Evolutionary conservation across 2,797 vertebrate species (phyloP).

Genomic region (Lophotriccus pileatus): DNA sequence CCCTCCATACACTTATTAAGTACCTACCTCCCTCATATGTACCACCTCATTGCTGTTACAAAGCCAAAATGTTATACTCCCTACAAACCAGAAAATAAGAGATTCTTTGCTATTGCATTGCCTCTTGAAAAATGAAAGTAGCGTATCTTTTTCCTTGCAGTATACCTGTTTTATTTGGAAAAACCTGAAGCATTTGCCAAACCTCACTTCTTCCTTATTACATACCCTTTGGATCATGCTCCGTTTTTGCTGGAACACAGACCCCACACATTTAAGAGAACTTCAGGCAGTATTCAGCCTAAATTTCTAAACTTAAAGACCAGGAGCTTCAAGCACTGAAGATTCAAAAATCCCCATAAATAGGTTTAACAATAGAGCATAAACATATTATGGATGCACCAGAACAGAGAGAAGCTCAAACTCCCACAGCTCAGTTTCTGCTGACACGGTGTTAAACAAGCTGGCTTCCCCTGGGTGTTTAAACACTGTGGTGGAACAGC

Average conservation of each 20-base stretch:
- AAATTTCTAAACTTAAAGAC: background rate
- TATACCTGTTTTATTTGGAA: background rate
- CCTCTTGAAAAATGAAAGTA: background rate
- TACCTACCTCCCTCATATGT: background rate
- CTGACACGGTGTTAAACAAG: background rate
- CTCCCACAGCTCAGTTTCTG: background rate
- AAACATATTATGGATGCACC: background rate
- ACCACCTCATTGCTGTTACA: background rate
- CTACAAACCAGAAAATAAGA: background rate
- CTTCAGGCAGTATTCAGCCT: background rate
- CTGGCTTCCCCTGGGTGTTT: background rate
- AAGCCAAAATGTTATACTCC: background rate
- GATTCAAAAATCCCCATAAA: background rate
- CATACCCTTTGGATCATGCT: background rate
- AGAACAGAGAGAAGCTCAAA: background rate
- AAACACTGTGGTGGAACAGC: background rate
- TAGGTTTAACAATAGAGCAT: background rate
- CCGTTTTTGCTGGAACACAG: background rate
- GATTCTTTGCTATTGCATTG: background rate
- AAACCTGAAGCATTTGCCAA: background rate
- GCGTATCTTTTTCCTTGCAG: background rate
- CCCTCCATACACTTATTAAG: background rate
- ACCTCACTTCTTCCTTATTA: background rate
- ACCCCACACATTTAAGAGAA: background rate
- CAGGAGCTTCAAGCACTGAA: background rate